Evolutionary conservation across 2,888 invertebrate species (phyloP), one percentile per base, ranked within the genome.

Genomic region (Ormyrus labotus): DNA sequence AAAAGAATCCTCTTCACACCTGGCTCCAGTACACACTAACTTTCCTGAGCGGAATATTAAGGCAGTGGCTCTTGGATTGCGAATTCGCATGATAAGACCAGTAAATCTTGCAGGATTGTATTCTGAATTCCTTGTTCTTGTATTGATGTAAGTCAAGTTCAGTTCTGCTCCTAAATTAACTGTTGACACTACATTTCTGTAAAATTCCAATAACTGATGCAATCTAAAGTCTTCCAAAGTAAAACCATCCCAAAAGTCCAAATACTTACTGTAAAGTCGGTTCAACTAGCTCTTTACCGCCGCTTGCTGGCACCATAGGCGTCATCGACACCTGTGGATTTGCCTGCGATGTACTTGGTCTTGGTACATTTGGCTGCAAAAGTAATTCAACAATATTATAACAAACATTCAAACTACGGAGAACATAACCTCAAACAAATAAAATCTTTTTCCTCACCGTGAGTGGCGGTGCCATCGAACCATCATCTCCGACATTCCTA

Each of bases 91-190:
- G 0, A 96, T 94, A 13, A 96, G 94, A 10, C 96, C 96, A 87
- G 95, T 95, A 88, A 96, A 96, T 84, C 96, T 92, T 6, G 94
- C 93, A 8, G 96, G 96, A 87, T 96, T 96, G 86, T 96, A 96
- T 90, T 96, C 96, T 0, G 96, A 95, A 90, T 95, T 96, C 83
- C 96, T 92, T 5, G 96, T 96, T 72, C 95, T 93, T 82, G 94
- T 94, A 88, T 96, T 96, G 78, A 96, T 96, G 80, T 93, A 93
- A 85, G 94, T 92, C 55, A 96, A 91, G 87, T 95, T 94, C 78
- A 96, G 90, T 87, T 94, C 93, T 88, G 95, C 95, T 19, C 94
- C 94, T 82, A 96, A 91, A 86, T 94, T 94, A 0, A 96, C 95
- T 6, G 96, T 96, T 47, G 96, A 94, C 0, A 96, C 96, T 87